These are phyloP conservation scores for Brachionichthys hirsutus DNA, from an alignment of 2,113 vertebrate species.

Conservation along the genomic window DNA sequence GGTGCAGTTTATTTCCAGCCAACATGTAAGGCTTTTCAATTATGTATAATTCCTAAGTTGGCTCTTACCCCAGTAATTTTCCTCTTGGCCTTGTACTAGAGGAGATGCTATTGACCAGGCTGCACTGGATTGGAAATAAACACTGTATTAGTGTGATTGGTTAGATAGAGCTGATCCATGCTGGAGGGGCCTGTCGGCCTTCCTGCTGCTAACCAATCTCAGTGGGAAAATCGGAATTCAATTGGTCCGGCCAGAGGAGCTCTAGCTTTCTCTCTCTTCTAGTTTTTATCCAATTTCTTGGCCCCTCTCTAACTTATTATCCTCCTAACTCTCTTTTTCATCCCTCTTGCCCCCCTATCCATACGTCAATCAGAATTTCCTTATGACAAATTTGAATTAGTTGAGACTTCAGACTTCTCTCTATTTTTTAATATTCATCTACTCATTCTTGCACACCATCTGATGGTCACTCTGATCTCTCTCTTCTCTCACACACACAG, in stretches of 20 bases:
- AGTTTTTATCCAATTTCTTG: constrained; percentile 57
- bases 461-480: constrained; percentile 40
- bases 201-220: constrained; percentile 70
- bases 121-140: constrained; percentile 64
- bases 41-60: constrained; percentile 11
- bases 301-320: constrained; percentile 27
- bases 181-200: constrained; percentile 59
- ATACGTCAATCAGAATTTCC: constrained; percentile 50
- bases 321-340: constrained; percentile 8
- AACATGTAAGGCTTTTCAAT: constrained; percentile 30
- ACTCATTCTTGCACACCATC: constrained; percentile 43
- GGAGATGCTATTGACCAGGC: constrained; percentile 52
- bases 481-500: constrained; percentile 11
- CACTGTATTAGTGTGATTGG: constrained; percentile 74
- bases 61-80: constrained; percentile 19
- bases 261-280: constrained; percentile 29
- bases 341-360: constrained; percentile 1
- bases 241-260: constrained; percentile 65
- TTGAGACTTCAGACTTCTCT: constrained; percentile 12
- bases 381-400: constrained; percentile 36
- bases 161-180: constrained; percentile 65
- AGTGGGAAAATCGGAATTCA: constrained; percentile 70
- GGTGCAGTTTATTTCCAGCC: not conserved
- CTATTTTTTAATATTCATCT: constrained; percentile 58
- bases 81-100: constrained; percentile 41